These are phyloP conservation scores for Papilio helenus DNA, from an alignment of 1,140 invertebrate genomes.

Conservation along the genomic window DNA sequence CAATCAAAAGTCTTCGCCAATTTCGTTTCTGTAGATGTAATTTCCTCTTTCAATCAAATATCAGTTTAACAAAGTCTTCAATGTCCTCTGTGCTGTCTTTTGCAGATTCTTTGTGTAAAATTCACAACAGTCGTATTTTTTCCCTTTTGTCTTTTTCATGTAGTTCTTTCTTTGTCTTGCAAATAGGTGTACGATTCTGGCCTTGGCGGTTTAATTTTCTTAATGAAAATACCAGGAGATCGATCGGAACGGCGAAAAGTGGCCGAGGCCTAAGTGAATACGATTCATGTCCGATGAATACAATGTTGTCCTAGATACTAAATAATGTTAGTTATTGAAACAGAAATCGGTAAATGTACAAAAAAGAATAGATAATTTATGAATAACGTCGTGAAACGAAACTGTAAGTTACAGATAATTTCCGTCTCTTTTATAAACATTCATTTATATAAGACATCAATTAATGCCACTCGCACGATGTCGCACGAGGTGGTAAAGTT, in stretches of 20 bases:
- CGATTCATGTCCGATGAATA: not conserved
- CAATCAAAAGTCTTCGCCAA: constrained; percentile 8
- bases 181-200: not conserved
- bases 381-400: not conserved
- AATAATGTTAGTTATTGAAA: not conserved
- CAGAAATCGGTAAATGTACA: not conserved
- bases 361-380: not conserved
- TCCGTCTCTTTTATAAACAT: constrained; percentile 5
- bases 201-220: not conserved
- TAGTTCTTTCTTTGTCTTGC: not conserved
- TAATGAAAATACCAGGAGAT: not conserved
- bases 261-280: not conserved
- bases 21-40: constrained; percentile 10
- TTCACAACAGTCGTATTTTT: not conserved
- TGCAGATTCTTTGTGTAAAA: not conserved
- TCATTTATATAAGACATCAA: constrained; percentile 13
- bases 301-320: not conserved
- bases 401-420: not conserved
- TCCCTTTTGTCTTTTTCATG: not conserved
- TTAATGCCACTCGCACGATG: constrained; percentile 9
- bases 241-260: not conserved
- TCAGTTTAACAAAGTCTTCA: not conserved
- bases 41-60: constrained; percentile 27
- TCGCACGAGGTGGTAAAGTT: constrained; percentile 25
- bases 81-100: not conserved